Evolutionary conservation across 2,797 vertebrate species (phyloP), one percentile per base, ranked within the genome.

Genomic region (Gallinago stenura): DNA sequence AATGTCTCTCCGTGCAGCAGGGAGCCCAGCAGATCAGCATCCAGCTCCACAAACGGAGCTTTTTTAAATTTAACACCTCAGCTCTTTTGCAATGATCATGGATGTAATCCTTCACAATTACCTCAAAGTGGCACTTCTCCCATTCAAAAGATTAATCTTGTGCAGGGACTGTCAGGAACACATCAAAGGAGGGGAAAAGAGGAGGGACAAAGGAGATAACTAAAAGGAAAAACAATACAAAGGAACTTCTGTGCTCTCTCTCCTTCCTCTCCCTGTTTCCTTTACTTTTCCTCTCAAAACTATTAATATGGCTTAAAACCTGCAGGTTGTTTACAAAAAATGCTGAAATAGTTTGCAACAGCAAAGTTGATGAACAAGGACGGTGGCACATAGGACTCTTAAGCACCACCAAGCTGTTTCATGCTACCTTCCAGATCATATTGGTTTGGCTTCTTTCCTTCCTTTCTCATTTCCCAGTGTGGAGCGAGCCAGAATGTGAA

Each of bases 31-130:
- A 30, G 61, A 87, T 64, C 75, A 64, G 48, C 39, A 68, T 54
- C 35, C 30, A 3, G 30, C 45, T 91, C 70, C 0, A 0, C 15
- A 15, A 87, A 68, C 0, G 1, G 37, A 80, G 61, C 30, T 6
- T 39, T 72, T 93, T 77, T 19, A 41, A 70, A 66, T 64, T 69
- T 54, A 94, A 73, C 46, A 62, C 45, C 75, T 80, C 90, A 85
- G 64, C 61, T 66, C 35, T 83, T 92, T 43, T 39, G 24, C 71
- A 64, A 17, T 24, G 51, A 58, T 80, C 7, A 0, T 30, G 39
- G 39, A 46, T 80, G 19, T 35, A 73, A 91, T 90, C 87, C 61
- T 56, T 95, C 92, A 91, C 76, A 86, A 58, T 88, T 70, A 91
- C 56, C 43, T 72, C 24, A n/a, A 43, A 80, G 68, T 68, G 60